phyloP scores from a whole-genome alignment of 1,140 invertebrate genomes.

The Drosophila insularis region DNA sequence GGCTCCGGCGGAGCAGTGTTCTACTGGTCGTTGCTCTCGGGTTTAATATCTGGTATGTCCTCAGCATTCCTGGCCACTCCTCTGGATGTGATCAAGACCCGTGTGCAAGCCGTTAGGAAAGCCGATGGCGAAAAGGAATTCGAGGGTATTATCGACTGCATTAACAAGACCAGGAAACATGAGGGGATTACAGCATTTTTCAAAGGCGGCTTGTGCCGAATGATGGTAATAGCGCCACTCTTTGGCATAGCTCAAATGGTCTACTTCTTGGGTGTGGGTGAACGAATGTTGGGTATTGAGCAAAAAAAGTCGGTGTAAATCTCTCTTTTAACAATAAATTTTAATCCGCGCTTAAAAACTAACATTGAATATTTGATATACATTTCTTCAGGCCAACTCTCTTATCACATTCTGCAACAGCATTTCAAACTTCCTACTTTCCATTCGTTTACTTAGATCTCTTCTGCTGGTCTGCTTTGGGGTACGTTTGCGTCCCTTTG shows the following conservation, averaged over 20 bases:
- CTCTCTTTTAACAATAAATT: constrained; percentile 2
- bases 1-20: constrained; percentile 89
- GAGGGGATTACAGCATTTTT: constrained; percentile 97
- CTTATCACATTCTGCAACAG: constrained; percentile 59
- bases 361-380: constrained; percentile 6
- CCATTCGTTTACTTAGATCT: constrained; percentile 42
- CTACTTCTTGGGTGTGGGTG: constrained; percentile 97
- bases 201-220: constrained; percentile 97
- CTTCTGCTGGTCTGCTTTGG: constrained; percentile 71
- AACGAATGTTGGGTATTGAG: constrained; percentile 88
- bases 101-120: constrained; percentile 95
- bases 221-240: constrained; percentile 98
- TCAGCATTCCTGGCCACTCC: constrained; percentile 96
- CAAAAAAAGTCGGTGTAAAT: constrained; percentile 36
- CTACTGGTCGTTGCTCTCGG: constrained; percentile 93
- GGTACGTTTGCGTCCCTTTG: constrained; percentile 38
- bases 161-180: constrained; percentile 90
- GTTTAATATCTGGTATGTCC: constrained; percentile 92
- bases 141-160: constrained; percentile 92
- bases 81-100: constrained; percentile 98
- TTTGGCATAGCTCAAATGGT: constrained; percentile 99
- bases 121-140: constrained; percentile 92
- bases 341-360: neutral
- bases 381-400: constrained; percentile 45
- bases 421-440: neutral